A percentile compares a stretch with the other conserved stretches of the same genome.
Conservation (phyloP, 2,888 invertebrate species). For the Deilephila porcellus region DNA sequence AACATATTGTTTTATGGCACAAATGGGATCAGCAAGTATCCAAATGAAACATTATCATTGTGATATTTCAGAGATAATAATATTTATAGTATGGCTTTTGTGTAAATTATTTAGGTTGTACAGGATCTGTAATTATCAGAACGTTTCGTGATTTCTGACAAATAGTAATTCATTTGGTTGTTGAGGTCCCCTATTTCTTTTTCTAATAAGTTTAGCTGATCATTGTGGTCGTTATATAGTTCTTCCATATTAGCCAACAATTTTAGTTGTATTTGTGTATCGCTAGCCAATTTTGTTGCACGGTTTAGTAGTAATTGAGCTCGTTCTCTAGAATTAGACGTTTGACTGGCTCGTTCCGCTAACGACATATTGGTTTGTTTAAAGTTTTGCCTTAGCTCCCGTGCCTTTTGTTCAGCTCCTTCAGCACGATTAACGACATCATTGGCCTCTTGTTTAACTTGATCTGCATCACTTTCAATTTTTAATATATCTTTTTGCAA, state of each 20-base stretch:
- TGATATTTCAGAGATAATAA: not conserved
- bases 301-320: constrained; percentile 91
- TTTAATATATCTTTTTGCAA: constrained; percentile 92
- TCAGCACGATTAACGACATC: constrained; percentile 90
- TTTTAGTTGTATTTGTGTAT: constrained; percentile 89
- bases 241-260: constrained; percentile 89
- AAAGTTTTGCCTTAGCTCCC: constrained; percentile 88
- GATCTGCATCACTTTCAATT: constrained; percentile 92
- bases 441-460: constrained; percentile 91
- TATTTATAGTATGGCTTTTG: constrained; percentile 28
- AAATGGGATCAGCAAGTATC: constrained; percentile 46
- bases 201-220: constrained; percentile 84
- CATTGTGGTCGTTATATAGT: constrained; percentile 87
- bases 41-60: constrained; percentile 28
- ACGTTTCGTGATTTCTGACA: constrained; percentile 85
- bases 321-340: constrained; percentile 90
- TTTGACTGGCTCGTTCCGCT: constrained; percentile 89
- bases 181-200: constrained; percentile 86
- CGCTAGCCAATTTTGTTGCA: constrained; percentile 92
- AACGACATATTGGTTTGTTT: constrained; percentile 89
- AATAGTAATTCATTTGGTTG: constrained; percentile 86
- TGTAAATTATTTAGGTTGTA: constrained; percentile 60
- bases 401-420: constrained; percentile 87
- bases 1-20: constrained; percentile 57
- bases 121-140: constrained; percentile 87